phyloP scores from a whole-genome alignment of 2,113 vertebrate genomes.

The Globicephala melas region DNA sequence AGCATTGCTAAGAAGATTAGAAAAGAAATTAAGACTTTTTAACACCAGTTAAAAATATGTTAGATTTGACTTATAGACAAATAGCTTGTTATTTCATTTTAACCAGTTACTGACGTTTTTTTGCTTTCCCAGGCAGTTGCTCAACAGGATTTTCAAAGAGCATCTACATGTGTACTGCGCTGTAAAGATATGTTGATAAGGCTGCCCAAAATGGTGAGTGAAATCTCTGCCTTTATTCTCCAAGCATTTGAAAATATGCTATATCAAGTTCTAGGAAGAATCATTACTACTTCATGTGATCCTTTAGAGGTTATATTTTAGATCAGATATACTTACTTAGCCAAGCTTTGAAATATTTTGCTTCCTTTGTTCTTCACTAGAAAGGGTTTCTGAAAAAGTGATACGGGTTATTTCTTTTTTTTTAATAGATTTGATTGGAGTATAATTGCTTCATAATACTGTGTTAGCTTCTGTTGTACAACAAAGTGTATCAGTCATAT shows the following conservation, averaged over 20 bases:
- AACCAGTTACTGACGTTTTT: conserved; percentile 51
- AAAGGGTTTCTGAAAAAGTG: conserved; percentile 15
- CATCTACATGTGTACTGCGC: conserved; percentile 82
- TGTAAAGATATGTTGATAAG: conserved; percentile 92
- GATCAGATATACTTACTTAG: not conserved
- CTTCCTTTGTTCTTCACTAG: conserved; percentile 20
- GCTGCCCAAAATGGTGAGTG: conserved; percentile 89
- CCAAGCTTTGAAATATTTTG: conserved; percentile 30
- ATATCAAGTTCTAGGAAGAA: conserved; percentile 4
- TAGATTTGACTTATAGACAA: conserved; percentile 23
- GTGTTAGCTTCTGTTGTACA: too few species aligned
- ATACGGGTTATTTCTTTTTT: not conserved
- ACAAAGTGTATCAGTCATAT: too few species aligned
- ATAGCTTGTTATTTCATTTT: conserved; percentile 33
- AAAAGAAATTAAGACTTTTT: not conserved
- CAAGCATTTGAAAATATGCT: conserved; percentile 55
- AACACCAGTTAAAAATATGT: conserved; percentile 20
- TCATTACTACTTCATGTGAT: not conserved
- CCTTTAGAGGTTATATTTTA: conserved; percentile 43
- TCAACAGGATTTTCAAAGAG: conserved; percentile 88
- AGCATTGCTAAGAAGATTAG: not conserved
- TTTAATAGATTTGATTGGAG: too few species aligned
- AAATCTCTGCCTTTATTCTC: conserved; percentile 58
- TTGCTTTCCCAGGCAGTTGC: conserved; percentile 85
- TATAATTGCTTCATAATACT: too few species aligned